These are phyloP conservation scores for Myiagra hebetior DNA, from an alignment of 2,113 vertebrate genomes.

Conservation along the genomic window DNA sequence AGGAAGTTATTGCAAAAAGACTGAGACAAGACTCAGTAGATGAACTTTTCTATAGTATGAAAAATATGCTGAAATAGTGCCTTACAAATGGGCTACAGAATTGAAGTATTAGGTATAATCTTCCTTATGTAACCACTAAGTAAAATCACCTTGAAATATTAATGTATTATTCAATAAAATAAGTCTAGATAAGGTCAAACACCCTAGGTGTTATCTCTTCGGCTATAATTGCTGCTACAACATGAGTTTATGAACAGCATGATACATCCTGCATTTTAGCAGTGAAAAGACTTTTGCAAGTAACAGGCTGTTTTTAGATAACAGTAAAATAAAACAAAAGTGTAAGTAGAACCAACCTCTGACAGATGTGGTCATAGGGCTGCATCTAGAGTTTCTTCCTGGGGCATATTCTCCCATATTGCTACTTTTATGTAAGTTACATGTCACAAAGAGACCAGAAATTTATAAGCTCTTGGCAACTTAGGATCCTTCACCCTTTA, in stretches of 20 bases:
- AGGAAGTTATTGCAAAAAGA: background rate
- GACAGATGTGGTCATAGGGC: background rate
- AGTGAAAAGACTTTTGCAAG: background rate
- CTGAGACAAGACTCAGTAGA: background rate
- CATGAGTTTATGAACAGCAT: background rate
- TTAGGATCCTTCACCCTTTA: background rate
- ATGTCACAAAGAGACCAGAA: background rate
- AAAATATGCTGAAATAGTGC: background rate
- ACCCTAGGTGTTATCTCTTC: slow-evolving; percentile 12
- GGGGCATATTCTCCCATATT: background rate
- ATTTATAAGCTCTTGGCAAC: background rate
- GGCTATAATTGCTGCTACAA: background rate
- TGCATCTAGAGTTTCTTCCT: background rate
- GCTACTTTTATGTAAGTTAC: background rate
- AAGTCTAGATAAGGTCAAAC: slow-evolving; percentile 46
- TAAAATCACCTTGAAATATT: slow-evolving; percentile 32
- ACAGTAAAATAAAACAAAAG: background rate
- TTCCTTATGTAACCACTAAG: background rate
- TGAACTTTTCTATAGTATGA: background rate
- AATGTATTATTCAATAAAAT: slow-evolving; percentile 16
- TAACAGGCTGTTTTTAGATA: background rate
- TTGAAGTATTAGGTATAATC: background rate
- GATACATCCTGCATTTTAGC: slow-evolving; percentile 7
- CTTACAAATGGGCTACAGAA: background rate
- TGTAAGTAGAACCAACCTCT: background rate